These are phyloP conservation scores for Hydrotaea cyrtoneurina DNA, from an alignment of 2,888 invertebrate genomes.

Conservation along the genomic window DNA sequence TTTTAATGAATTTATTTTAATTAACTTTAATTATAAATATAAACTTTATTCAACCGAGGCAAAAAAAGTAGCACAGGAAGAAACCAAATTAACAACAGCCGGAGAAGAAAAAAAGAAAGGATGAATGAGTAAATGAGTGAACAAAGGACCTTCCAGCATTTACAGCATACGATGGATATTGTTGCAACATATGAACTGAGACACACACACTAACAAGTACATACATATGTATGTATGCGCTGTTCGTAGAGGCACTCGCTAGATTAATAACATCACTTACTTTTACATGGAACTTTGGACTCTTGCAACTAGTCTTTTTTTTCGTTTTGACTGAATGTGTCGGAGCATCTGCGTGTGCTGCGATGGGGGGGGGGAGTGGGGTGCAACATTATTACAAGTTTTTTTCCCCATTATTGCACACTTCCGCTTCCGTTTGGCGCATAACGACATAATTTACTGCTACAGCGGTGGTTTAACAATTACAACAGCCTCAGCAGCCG, in stretches of 20 bases:
- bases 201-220: not conserved
- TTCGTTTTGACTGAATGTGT: not conserved
- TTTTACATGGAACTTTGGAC: slow-evolving; percentile 15
- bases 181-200: not conserved
- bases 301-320: slow-evolving; percentile 3
- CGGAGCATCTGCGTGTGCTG: not conserved
- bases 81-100: not conserved
- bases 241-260: not conserved
- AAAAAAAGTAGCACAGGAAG: not conserved
- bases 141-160: not conserved
- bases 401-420: slow-evolving; percentile 57
- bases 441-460: slow-evolving; percentile 60
- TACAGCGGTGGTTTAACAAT: slow-evolving; percentile 41
- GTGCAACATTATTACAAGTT: slow-evolving; percentile 47
- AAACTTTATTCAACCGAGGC: not conserved
- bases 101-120: not conserved
- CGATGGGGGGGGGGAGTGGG: slow-evolving; percentile 4
- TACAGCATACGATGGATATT: not conserved
- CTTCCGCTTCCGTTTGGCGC: slow-evolving; percentile 66
- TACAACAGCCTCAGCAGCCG: slow-evolving; percentile 45
- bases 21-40: slow-evolving; percentile 15
- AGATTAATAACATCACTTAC: slow-evolving; percentile 45
- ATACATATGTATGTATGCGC: not conserved
- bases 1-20: not conserved
- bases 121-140: not conserved